phyloP scores from a whole-genome alignment of 2,113 vertebrate species.

The Phyllostomus discolor region DNA sequence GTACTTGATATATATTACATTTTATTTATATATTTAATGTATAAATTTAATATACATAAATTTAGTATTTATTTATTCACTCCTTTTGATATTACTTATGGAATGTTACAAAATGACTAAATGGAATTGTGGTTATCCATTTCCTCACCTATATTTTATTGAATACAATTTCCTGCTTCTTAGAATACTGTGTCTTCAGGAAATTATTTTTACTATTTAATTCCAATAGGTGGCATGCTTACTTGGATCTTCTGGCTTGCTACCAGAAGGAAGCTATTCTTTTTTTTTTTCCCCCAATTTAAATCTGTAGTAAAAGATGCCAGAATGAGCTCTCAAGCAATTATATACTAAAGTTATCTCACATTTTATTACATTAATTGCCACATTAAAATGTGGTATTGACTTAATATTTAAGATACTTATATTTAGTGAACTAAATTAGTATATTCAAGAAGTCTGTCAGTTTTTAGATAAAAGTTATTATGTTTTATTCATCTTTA shows the following conservation, averaged over 20 bases:
- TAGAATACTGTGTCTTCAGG: neutral
- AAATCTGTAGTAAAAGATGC: neutral
- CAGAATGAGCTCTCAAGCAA: neutral
- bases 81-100: neutral
- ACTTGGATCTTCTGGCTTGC: neutral
- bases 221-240: neutral
- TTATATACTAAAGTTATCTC: neutral
- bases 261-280: neutral
- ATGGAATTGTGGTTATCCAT: neutral
- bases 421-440: neutral
- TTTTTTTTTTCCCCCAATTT: neutral
- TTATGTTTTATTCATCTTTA: neutral
- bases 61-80: too few relatives aligned
- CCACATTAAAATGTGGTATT: neutral
- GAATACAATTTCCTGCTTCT: neutral
- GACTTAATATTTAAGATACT: conserved; percentile 9
- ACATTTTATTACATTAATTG: conserved; percentile 32
- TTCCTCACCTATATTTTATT: neutral
- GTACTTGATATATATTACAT: neutral
- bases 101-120: neutral
- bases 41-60: too few relatives aligned
- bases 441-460: neutral
- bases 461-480: conserved; percentile 19
- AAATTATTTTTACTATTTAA: conserved; percentile 22
- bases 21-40: too few relatives aligned